These are phyloP conservation scores for Phycodurus eques DNA, from an alignment of 2,113 vertebrate species.

Conservation along the genomic window DNA sequence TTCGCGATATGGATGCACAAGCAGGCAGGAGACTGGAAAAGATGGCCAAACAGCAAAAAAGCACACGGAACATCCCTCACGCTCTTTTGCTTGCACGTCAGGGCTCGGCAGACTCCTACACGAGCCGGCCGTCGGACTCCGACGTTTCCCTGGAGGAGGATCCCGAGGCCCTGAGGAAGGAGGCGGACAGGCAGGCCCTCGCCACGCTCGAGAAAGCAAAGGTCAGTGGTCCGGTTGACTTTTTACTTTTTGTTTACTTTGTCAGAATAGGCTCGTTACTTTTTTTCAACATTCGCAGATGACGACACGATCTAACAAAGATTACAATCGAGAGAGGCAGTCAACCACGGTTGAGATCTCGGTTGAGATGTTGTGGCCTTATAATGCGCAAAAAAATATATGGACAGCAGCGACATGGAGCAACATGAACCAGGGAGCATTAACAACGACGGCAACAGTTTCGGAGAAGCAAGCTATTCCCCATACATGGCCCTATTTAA, in stretches of 20 bases:
- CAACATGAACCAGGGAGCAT: too few relatives aligned
- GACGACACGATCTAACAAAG: too few relatives aligned
- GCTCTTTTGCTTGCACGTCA: slow-evolving; percentile 47
- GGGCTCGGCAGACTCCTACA: slow-evolving; percentile 98
- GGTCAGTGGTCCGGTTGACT: slow-evolving; percentile 70
- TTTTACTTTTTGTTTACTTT: background rate
- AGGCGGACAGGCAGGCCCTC: slow-evolving; percentile 92
- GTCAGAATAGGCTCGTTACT: too few relatives aligned
- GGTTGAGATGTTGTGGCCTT: too few relatives aligned
- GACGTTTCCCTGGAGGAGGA: slow-evolving; percentile 97
- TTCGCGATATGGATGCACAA: background rate
- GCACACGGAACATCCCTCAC: background rate
- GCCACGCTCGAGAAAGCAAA: slow-evolving; percentile 98
- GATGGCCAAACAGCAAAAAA: background rate
- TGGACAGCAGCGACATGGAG: too few relatives aligned
- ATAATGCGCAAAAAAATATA: too few relatives aligned
- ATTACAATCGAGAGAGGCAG: too few relatives aligned
- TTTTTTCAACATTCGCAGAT: background rate
- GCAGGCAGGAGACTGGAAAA: background rate
- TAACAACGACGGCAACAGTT: too few relatives aligned
- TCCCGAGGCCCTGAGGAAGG: slow-evolving; percentile 89
- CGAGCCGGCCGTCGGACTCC: slow-evolving; percentile 94
- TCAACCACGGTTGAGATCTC: too few relatives aligned
- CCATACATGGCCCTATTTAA: too few relatives aligned
- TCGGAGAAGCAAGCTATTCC: too few relatives aligned